A percentile compares a stretch with the other conserved stretches of the same genome.
Conservation (phyloP, 2,888 invertebrate species). For the Leucoma salicis region DNA sequence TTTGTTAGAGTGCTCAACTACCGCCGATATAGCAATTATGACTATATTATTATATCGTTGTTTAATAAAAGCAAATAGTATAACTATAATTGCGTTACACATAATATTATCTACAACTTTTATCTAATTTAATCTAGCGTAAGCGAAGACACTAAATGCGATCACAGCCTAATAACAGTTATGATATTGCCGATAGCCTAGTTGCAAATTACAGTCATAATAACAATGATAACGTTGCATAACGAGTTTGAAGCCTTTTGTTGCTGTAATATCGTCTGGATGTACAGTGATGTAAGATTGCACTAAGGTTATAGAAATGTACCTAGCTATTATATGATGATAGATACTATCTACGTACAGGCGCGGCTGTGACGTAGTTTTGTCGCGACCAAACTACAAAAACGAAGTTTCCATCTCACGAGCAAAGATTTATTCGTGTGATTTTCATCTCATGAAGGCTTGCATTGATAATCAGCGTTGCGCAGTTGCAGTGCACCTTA, state of each 20-base stretch:
- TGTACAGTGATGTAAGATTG: constrained; percentile 21
- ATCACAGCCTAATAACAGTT: constrained; percentile 20
- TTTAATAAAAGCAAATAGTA: constrained; percentile 1
- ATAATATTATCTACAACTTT: constrained; percentile 18
- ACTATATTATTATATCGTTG: background rate
- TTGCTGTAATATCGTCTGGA: constrained; percentile 11
- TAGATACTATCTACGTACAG: background rate
- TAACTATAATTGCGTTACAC: constrained; percentile 11
- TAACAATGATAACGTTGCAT: constrained; percentile 30
- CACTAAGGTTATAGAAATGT: constrained; percentile 2
- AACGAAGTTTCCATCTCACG: no score
- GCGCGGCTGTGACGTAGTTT: background rate
- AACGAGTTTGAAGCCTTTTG: constrained; percentile 19
- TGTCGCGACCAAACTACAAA: background rate
- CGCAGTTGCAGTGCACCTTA: no score
- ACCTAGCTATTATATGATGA: background rate
- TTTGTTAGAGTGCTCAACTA: background rate
- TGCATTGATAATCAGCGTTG: no score
- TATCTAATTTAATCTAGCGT: constrained; percentile 15
- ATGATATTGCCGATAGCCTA: constrained; percentile 30
- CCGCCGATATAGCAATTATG: no score
- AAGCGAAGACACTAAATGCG: constrained; percentile 17
- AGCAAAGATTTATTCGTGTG: no score
- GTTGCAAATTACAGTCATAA: constrained; percentile 23
- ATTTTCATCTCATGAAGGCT: no score